phyloP scores from a whole-genome alignment of 2,888 invertebrate genomes.

The Metalampra italica region DNA sequence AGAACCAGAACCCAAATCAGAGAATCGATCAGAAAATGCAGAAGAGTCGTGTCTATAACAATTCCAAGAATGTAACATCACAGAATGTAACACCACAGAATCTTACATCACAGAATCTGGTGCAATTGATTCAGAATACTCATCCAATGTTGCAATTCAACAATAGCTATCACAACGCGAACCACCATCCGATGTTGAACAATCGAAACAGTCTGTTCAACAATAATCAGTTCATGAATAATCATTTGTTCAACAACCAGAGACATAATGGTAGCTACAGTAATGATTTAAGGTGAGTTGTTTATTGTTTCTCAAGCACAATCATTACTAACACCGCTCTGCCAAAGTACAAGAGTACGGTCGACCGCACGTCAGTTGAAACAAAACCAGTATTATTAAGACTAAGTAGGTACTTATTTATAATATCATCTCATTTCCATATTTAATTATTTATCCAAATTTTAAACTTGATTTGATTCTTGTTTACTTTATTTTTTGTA shows the following conservation, averaged over 20 bases:
- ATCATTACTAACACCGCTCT: no score
- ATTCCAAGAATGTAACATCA: slow-evolving; percentile 36
- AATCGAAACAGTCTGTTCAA: slow-evolving; percentile 32
- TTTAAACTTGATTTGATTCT: no score
- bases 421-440: no score
- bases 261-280: slow-evolving; percentile 48
- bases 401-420: no score
- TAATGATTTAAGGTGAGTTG: slow-evolving; percentile 31
- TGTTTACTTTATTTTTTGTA: no score
- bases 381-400: no score
- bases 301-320: no score
- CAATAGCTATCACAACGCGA: slow-evolving; percentile 63
- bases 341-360: no score
- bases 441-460: no score
- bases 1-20: slow-evolving; percentile 12
- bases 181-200: slow-evolving; percentile 64
- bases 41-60: slow-evolving; percentile 53
- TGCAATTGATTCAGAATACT: slow-evolving; percentile 65
- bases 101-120: slow-evolving; percentile 57
- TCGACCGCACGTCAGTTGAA: no score
- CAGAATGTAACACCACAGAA: slow-evolving; percentile 20
- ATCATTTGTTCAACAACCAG: slow-evolving; percentile 42
- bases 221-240: slow-evolving; percentile 38
- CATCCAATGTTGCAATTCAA: slow-evolving; percentile 66
- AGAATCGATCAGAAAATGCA: slow-evolving; percentile 36